A percentile compares a stretch with the other conserved stretches of the same genome.
Conservation (phyloP, 2,797 vertebrate genomes). For the Sebastes minor region DNA sequence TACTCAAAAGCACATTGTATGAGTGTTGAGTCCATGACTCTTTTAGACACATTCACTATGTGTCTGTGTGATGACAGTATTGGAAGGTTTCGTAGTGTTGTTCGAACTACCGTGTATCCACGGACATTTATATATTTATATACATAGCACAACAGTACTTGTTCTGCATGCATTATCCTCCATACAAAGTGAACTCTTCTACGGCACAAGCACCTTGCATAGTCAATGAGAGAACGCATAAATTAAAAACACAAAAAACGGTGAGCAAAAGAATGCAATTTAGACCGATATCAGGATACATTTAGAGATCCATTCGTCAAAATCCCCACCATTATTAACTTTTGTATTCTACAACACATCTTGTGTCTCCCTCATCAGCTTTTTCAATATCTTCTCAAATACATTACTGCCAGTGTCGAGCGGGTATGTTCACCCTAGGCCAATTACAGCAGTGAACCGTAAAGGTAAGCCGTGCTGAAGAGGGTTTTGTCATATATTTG, state of each 20-base stretch:
- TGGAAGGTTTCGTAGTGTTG: conserved; percentile 41
- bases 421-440: conserved; percentile 76
- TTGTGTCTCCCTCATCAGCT: conserved; percentile 83
- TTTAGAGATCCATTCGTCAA: conserved; percentile 85
- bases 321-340: conserved; percentile 84
- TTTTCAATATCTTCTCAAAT: conserved; percentile 86
- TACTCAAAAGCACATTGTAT: conserved; percentile 79
- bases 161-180: conserved; percentile 69
- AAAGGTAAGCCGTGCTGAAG: conserved; percentile 73
- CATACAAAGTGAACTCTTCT: conserved; percentile 69
- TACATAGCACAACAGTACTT: conserved; percentile 21
- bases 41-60: conserved; percentile 59
- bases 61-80: conserved; percentile 48
- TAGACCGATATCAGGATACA: conserved; percentile 81
- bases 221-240: conserved; percentile 76
- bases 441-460: conserved; percentile 81
- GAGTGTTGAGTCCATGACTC: conserved; percentile 70
- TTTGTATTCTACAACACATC: conserved; percentile 84
- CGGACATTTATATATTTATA: conserved; percentile 52
- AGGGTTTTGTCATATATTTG: conserved; percentile 74
- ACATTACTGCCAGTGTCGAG: conserved; percentile 78
- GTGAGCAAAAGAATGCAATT: conserved; percentile 81
- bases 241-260: conserved; percentile 80
- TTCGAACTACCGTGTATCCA: conserved; percentile 45
- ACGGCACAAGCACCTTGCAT: conserved; percentile 71